phyloP scores from a whole-genome alignment of 2,113 vertebrate species.

The Callospermophilus lateralis region DNA sequence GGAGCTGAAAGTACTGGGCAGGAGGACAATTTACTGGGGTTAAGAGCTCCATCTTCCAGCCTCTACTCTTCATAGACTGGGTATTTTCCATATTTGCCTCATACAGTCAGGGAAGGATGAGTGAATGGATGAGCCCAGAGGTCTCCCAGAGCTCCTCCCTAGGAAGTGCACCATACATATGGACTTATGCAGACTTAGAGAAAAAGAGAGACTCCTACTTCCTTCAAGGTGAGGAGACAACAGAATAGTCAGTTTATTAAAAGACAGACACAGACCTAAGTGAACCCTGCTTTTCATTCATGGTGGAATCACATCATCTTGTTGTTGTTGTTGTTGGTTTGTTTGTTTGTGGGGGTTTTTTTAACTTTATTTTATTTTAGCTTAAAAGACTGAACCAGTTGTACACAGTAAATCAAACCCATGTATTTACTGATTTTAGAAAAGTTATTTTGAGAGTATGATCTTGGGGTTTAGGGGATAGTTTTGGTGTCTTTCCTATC shows the following conservation, averaged over 20 bases:
- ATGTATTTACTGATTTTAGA: conserved; percentile 56
- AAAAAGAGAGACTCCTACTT: conserved; percentile 16
- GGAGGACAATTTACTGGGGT: neutral
- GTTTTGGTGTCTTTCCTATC: conserved; percentile 47
- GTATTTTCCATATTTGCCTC: neutral
- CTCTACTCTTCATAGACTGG: neutral
- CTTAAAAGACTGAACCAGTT: conserved; percentile 54
- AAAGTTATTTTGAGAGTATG: conserved; percentile 46
- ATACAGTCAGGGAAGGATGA: neutral
- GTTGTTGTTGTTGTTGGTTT: neutral
- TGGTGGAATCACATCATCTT: conserved; percentile 17
- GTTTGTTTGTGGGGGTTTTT: too few relatives aligned
- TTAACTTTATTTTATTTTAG: neutral
- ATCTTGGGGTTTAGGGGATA: neutral
- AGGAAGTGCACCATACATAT: neutral
- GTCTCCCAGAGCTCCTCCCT: neutral
- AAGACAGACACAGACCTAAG: neutral
- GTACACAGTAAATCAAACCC: conserved; percentile 44
- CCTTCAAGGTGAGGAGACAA: neutral
- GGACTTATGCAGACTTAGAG: neutral
- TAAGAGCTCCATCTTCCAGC: neutral
- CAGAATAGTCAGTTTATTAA: conserved; percentile 38
- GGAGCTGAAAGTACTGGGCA: neutral
- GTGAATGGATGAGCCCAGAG: neutral
- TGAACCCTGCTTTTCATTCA: conserved; percentile 57